A percentile compares a stretch with the other conserved stretches of the same genome.
These are phyloP conservation scores for Penelope pileata DNA, from an alignment of 2,113 vertebrate species.

Conservation along the genomic window DNA sequence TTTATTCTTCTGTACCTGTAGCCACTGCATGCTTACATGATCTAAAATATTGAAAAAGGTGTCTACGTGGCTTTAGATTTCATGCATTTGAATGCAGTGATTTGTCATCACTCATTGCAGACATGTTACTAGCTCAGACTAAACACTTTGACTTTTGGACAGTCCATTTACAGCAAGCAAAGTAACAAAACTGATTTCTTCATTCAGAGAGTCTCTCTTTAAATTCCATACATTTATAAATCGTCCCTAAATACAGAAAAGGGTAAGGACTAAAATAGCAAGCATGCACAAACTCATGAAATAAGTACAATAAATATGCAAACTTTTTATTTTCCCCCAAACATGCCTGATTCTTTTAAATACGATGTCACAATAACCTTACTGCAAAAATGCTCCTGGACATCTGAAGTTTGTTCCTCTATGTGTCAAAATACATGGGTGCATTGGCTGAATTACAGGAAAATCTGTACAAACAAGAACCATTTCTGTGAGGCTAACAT, in stretches of 20 bases:
- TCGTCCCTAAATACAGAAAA: not conserved
- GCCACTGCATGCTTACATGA: not conserved
- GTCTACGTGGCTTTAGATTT: not conserved
- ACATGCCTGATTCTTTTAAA: not conserved
- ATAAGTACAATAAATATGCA: not conserved
- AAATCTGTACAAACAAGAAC: not conserved
- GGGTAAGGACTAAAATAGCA: not conserved
- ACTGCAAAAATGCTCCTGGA: not conserved
- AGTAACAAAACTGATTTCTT: not conserved
- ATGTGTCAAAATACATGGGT: not conserved
- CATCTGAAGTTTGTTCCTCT: not conserved
- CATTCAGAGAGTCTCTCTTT: not conserved
- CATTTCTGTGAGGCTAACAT: not conserved
- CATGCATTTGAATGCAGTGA: not conserved
- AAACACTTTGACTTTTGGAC: not conserved
- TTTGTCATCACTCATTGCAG: not conserved
- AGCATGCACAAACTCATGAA: not conserved
- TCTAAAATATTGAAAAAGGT: not conserved
- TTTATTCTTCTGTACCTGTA: not conserved
- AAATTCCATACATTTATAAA: not conserved
- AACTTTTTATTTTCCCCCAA: not conserved
- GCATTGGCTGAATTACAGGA: not conserved
- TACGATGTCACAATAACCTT: not conserved
- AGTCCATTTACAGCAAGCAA: not conserved
- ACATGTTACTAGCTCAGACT: not conserved